Conservation (phyloP, 2,888 invertebrate genomes). For the Frankliniella intonsa region DNA sequence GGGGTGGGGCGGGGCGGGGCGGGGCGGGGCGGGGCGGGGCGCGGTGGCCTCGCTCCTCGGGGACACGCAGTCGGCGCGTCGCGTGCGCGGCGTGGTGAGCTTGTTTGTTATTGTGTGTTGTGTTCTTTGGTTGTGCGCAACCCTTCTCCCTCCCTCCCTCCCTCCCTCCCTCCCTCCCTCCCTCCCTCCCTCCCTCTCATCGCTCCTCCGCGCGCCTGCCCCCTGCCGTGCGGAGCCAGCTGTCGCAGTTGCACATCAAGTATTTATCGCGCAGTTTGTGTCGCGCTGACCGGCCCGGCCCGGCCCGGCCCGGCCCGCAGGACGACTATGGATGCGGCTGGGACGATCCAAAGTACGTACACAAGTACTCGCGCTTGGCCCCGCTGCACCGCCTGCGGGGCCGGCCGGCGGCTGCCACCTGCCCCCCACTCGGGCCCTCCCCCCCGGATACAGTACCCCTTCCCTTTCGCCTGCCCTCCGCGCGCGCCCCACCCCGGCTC, state of each 20-base stretch:
- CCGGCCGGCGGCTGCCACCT: no score
- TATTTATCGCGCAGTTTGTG: background rate
- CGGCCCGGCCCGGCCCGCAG: no score
- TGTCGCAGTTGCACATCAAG: background rate
- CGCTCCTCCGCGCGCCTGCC: no score
- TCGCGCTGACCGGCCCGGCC: no score
- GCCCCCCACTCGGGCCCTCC: no score
- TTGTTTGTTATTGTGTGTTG: background rate
- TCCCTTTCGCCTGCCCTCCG: background rate
- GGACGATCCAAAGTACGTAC: no score
- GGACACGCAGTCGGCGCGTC: no score
- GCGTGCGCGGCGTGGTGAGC: no score
- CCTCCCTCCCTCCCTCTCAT: background rate
- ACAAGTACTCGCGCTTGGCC: no score
- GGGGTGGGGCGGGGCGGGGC: no score
- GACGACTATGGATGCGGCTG: no score
- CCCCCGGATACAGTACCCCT: background rate
- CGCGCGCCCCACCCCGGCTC: background rate
- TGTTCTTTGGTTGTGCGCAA: background rate
- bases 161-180: background rate
- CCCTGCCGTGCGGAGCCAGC: background rate
- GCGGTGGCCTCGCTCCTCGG: background rate
- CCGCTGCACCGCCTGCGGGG: no score
- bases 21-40: background rate
- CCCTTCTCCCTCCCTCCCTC: background rate